Base-by-base conservation (phyloP, 2,797 vertebrate genomes). In the Galagoides demidoff region DNA sequence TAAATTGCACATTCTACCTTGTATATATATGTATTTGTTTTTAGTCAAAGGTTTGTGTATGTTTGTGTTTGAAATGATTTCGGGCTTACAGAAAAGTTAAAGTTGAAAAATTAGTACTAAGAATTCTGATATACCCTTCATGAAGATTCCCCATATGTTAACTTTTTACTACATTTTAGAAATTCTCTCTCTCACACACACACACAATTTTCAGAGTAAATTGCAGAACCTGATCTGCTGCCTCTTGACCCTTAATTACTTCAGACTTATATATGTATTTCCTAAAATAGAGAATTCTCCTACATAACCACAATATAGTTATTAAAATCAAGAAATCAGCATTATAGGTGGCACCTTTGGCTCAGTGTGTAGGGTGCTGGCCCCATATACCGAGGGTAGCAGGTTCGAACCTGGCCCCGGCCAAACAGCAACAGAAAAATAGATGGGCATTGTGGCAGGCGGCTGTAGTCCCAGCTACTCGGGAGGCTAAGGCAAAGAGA, bases 11-110 rank as follows among this genome's bases (percentile, higher is more conserved):
- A 49, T 49, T 49, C 49, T 3, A 49, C 49, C 49, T 49, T 49
- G 49, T 49, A 45, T 45, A 49, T 49, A 49, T 49, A 0, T 79
- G 22, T 88, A 81, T 55, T 89, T 29, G 20, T 83, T 95, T 83
- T 37, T 1, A 4, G 37, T 86, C 70, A 95, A 55, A 87, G 39
- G 2, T 76, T 29, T n/a, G 20, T 76, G 27, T 82, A 11, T 85
- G 37, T 70, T 3, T 74, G 20, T 39, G 10, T 78, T 61, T 77
- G 81, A 39, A 88, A 70, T 84, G 91, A 68, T 70, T 29, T 29
- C 71, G 85, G 29, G 63, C 29, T 90, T 83, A 83, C 3, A 74
- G 39, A 84, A 94, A 95, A 92, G 39, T 57, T 74, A 81, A 90
- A 74, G 20, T 79, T 92, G 7, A 6, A 66, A 84, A 61, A 83